These are phyloP conservation scores for Drosophila tripunctata DNA, from an alignment of 2,888 invertebrate genomes.

Conservation along the genomic window DNA sequence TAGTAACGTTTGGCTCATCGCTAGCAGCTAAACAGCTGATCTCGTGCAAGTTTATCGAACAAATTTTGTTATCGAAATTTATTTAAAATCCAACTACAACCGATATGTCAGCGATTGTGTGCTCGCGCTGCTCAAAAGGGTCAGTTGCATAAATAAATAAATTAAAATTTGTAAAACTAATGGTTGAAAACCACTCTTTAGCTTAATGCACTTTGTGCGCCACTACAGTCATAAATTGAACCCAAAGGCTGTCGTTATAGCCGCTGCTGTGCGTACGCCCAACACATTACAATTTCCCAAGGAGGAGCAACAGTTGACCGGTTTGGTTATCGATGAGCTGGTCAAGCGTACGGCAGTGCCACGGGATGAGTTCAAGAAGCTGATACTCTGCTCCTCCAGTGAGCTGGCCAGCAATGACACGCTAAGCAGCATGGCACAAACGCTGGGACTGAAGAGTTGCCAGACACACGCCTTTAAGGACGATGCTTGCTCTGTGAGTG, in stretches of 20 bases:
- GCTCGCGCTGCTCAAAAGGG: constrained; percentile 24
- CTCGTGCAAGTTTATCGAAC: constrained; percentile 26
- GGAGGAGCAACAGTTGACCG: constrained; percentile 91
- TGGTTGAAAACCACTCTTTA: constrained; percentile 9
- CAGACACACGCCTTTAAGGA: constrained; percentile 91
- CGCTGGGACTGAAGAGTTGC: constrained; percentile 93
- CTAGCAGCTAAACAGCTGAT: constrained; percentile 18
- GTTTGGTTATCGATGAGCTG: constrained; percentile 92
- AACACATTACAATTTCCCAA: constrained; percentile 87
- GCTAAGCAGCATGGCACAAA: constrained; percentile 89
- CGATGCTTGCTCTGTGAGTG: constrained; percentile 43
- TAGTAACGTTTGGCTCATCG: constrained; percentile 5
- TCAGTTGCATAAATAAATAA: constrained; percentile 12
- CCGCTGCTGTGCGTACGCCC: constrained; percentile 96
- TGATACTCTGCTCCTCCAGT: constrained; percentile 89
- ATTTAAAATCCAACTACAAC: constrained; percentile 14
- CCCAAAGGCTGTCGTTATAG: constrained; percentile 93
- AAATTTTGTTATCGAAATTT: constrained; percentile 10
- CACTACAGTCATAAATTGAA: constrained; percentile 12
- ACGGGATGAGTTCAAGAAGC: constrained; percentile 93
- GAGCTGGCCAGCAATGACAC: constrained; percentile 14
- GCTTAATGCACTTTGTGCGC: constrained; percentile 33
- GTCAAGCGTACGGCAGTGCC: constrained; percentile 91
- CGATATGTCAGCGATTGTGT: constrained; percentile 33
- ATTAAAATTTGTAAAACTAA: neutral